Conservation (phyloP, 2,113 vertebrate genomes). For the Megalops atlanticus region DNA sequence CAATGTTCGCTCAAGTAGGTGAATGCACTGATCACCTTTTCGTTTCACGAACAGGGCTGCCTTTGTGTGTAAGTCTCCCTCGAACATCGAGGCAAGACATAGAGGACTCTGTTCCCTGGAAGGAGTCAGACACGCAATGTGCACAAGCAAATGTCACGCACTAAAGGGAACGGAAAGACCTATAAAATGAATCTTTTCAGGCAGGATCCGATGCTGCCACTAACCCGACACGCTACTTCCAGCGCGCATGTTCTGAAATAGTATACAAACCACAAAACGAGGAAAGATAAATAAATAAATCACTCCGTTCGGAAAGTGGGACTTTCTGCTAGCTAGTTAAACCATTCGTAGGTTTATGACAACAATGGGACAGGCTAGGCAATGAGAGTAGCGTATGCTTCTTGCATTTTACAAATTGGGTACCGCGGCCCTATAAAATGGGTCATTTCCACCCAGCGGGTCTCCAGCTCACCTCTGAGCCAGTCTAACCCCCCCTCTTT, state of each 20-base stretch:
- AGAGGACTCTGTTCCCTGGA: background rate
- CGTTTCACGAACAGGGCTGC: background rate
- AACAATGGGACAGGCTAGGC: constrained; percentile 18
- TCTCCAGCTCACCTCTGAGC: constrained; percentile 30
- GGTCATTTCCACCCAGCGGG: constrained; percentile 29
- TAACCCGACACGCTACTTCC: background rate
- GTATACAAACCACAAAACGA: too few relatives aligned
- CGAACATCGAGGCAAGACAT: background rate
- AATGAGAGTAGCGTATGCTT: constrained; percentile 10
- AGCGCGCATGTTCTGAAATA: background rate
- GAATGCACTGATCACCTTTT: background rate
- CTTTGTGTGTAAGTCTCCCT: constrained; percentile 8
- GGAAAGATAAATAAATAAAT: background rate
- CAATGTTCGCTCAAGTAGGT: background rate
- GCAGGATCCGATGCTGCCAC: background rate
- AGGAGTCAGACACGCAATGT: background rate
- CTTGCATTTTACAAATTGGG: constrained; percentile 27
- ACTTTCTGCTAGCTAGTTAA: background rate
- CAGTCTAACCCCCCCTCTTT: constrained; percentile 15
- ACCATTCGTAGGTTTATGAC: background rate
- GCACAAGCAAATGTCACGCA: constrained; percentile 7
- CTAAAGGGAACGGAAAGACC: background rate
- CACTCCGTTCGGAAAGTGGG: background rate
- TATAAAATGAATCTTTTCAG: background rate
- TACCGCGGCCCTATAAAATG: constrained; percentile 38